Evolutionary conservation across 2,113 vertebrate genomes (phyloP).

Genomic region (Festucalex cinctus): DNA sequence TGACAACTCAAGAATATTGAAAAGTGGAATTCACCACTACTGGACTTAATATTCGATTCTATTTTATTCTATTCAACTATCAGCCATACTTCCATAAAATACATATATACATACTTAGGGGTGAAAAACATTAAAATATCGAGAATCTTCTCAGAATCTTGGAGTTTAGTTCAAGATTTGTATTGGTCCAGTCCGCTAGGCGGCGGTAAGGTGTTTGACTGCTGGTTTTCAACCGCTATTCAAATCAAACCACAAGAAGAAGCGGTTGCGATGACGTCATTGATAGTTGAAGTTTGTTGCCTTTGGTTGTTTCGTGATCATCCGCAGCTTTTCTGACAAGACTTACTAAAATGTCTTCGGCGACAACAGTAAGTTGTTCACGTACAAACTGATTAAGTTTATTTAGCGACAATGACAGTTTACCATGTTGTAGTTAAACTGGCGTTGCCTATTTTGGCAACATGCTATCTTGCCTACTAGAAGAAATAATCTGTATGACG

Average conservation of each 20-base stretch:
- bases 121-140: too few relatives aligned
- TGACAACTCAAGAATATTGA: too few relatives aligned
- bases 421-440: not conserved
- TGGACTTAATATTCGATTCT: not conserved
- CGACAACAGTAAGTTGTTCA: slow-evolving; percentile 40
- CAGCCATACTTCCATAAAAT: too few relatives aligned
- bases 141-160: not conserved
- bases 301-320: not conserved
- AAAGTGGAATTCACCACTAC: too few relatives aligned
- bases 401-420: not conserved
- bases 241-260: not conserved
- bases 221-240: not conserved
- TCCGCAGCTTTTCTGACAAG: not conserved
- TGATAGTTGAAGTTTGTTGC: not conserved
- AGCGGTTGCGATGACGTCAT: not conserved
- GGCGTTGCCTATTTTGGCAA: not conserved
- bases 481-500: not conserved
- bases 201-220: not conserved
- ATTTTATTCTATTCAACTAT: not conserved
- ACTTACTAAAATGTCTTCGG: slow-evolving; percentile 45
- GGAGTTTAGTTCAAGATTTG: not conserved
- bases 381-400: not conserved
- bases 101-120: too few relatives aligned
- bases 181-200: not conserved
- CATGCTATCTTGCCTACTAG: not conserved